A percentile compares a stretch with the other conserved stretches of the same genome.
Conservation (phyloP, 1,140 invertebrate genomes). For the Phymorhynchus buccinoides region DNA sequence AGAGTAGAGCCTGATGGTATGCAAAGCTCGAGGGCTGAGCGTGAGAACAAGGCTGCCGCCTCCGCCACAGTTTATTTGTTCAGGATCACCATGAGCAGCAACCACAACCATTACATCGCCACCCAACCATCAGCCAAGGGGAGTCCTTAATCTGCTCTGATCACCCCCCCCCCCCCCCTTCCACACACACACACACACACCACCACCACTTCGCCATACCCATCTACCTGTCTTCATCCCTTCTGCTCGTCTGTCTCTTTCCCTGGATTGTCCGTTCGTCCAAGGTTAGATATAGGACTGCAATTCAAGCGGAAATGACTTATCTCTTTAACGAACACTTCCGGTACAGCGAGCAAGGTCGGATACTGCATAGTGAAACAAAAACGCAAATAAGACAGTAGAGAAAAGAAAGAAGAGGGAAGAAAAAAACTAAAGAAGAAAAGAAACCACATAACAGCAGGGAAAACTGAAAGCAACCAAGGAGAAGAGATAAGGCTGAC, state of each 20-base stretch:
- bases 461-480: neutral
- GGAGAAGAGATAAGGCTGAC: neutral
- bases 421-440: neutral
- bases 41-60: neutral
- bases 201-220: neutral
- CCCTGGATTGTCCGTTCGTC: neutral
- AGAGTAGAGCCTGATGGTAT: too few species aligned
- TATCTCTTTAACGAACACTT: slow-evolving; percentile 23
- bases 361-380: neutral
- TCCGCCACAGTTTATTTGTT: neutral
- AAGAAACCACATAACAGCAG: neutral
- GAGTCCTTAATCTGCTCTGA: neutral
- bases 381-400: neutral
- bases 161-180: neutral
- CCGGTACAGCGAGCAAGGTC: slow-evolving; percentile 9
- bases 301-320: slow-evolving; percentile 28
- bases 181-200: too few species aligned
- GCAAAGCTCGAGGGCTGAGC: neutral
- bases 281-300: neutral
- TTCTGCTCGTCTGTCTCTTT: too few species aligned
- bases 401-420: neutral
- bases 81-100: neutral
- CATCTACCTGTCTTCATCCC: too few species aligned
- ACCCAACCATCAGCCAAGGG: neutral
- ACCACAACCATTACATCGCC: neutral